Evolutionary conservation across 2,113 vertebrate genomes (phyloP).

Genomic region (Muntiacus reevesi): DNA sequence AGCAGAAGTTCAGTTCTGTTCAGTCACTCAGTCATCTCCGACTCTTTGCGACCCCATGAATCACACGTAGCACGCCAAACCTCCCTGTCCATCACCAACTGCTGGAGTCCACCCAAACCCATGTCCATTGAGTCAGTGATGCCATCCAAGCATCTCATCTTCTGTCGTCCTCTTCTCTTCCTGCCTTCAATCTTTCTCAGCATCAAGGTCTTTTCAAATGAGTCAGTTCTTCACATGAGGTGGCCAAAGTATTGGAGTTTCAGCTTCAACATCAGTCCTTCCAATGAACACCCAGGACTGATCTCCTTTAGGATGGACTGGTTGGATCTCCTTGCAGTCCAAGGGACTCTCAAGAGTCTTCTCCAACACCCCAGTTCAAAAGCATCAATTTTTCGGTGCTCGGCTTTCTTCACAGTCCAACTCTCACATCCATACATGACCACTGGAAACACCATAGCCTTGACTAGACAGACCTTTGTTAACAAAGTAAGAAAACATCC

Average conservation of each 20-base stretch:
- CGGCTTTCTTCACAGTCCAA: too few species aligned
- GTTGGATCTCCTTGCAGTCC: too few species aligned
- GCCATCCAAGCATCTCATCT: background rate
- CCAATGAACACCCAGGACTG: too few species aligned
- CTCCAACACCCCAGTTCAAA: too few species aligned
- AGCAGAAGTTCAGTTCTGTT: background rate
- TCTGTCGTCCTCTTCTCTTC: background rate
- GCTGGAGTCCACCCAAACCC: background rate
- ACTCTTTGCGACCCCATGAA: background rate
- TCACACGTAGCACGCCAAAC: accelerated
- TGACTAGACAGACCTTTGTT: too few species aligned
- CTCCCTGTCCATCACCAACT: background rate
- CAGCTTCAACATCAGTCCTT: too few species aligned
- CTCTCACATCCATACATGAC: too few species aligned
- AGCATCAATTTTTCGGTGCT: too few species aligned
- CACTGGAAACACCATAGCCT: too few species aligned
- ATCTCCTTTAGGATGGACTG: too few species aligned
- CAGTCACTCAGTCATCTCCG: background rate
- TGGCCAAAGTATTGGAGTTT: background rate
- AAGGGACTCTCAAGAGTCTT: too few species aligned
- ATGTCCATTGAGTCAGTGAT: background rate
- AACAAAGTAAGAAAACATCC: background rate
- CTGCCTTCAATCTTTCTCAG: background rate
- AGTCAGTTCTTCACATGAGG: background rate
- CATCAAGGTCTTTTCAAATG: background rate